Evolutionary conservation across 2,888 invertebrate species (phyloP), one percentile per base, ranked within the genome.

Genomic region (Archips xylosteana): DNA sequence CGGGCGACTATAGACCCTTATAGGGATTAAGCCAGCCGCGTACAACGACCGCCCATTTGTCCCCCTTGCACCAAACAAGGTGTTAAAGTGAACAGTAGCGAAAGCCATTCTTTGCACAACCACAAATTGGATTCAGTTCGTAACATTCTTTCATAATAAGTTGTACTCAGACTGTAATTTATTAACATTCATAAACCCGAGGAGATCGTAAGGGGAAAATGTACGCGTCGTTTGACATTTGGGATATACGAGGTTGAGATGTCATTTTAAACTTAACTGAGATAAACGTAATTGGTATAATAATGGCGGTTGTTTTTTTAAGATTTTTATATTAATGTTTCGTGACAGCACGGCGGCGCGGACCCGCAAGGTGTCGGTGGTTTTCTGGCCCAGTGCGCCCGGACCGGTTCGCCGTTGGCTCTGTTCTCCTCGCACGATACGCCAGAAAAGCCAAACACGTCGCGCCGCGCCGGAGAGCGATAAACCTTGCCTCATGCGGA

Each of bases 321-420:
- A 85, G 83, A 87, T 85, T 90, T 88, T 88, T 93, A 92, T 91
- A 89, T 92, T 91, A 92, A 93, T 94, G 91, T 91, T 89, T 92
- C 92, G 92, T 92, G 93, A 92, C 92, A 92, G 87, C 89, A 89
- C 86, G 88, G 86, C 85, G 85, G 84, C 83, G 85, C 79, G 79
- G 78, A 82, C 83, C 81, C 80, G 88, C 86, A 89, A 92, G 92
- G 94, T 92, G 94, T 92, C 89, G 89, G 91, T 87, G 92, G 92
- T 92, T 94, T 94, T 94, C 93, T 93, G 94, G 91, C 87, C 89
- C 90, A 92, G 89, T 90, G 94, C 91, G 85, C 86, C 78, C 86
- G 83, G 92, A 94, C 94, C 94, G 93, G 94, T 94, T 93, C 88
- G 83, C 80, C 83, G 86, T 82, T 81, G 85, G 85, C 87, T 54